These are phyloP conservation scores for Hesperophylax magnus DNA, from an alignment of 1,140 invertebrate species.

Conservation along the genomic window DNA sequence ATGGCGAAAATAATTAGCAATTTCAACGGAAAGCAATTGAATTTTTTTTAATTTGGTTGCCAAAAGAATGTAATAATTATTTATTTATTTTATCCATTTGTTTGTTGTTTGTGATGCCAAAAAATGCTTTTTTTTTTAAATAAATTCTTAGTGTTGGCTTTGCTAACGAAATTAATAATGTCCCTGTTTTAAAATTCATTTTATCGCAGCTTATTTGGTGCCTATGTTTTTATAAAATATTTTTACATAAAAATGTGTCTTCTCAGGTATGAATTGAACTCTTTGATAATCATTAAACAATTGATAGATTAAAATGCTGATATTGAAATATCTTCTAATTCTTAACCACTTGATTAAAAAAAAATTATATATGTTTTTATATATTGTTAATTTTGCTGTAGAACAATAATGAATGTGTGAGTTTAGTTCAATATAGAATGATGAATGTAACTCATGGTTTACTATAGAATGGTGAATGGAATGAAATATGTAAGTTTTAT, in stretches of 20 bases:
- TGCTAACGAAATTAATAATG: background rate
- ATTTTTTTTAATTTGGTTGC: no score
- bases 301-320: background rate
- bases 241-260: conserved; percentile 20
- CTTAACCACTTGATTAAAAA: background rate
- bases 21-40: no score
- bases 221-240: conserved; percentile 21
- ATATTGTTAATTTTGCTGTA: background rate
- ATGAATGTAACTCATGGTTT: no score
- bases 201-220: conserved; percentile 29
- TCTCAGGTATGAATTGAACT: background rate
- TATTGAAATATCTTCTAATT: background rate
- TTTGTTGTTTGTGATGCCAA: no score
- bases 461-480: no score
- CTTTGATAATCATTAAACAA: background rate
- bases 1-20: no score
- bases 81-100: no score
- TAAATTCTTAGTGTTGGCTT: background rate
- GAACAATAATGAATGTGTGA: no score
- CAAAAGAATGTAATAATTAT: no score
- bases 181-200: conserved; percentile 25
- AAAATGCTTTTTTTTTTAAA: no score
- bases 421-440: no score
- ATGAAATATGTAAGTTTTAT: no score
- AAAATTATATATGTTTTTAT: background rate